Base-by-base conservation (phyloP, 1,140 invertebrate genomes). In the Apocrypta bakeri region DNA sequence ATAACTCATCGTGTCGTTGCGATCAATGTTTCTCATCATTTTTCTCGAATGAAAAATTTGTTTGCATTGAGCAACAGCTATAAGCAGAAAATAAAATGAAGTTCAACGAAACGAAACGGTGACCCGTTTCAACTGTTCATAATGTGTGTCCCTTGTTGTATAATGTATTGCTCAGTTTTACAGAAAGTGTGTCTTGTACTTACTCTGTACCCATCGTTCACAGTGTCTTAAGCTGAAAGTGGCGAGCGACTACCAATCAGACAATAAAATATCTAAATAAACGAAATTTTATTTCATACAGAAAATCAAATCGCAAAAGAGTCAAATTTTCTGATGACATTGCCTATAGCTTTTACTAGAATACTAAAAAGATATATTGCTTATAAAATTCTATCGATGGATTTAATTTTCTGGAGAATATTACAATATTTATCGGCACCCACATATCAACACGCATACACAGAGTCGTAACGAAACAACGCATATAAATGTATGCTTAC, bases 1-100 rank as follows among this genome's bases (percentile, higher is more conserved):
- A 40, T 25, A 56, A 79, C 61, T 80, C 69, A 72, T n/a, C 56
- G 78, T 80, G 78, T 72, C 69, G 78, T 80, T 72, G 68, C 42
- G 37, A 80, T 80, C 48, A 72, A 72, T 80, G 78, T 80, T 61
- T 29, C 40, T 37, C 48, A 79, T 79, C 31, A 72, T 80, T 69
- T 40, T n/a, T 31, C 68, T 72, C 25, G 12, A 78, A 69, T 31
- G 37, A 56, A 37, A 71, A 27, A 71, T 71, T 37, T 42, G 61
- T 66, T 33, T 68, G 76, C 68, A 12, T 68, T 48, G 11, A 31
- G 31, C 21, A 71, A 71, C 24, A 29, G 31, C 21, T 33, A 24
- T 11, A 37, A 71, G 9, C 14, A 76, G 63, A 48, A 48, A 74
- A 42, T 27, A 71, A 37, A 9, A 37, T 9, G 33, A 72, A 21